Evolutionary conservation across 2,797 vertebrate species (phyloP).

Genomic region (Mastacembelus armatus): DNA sequence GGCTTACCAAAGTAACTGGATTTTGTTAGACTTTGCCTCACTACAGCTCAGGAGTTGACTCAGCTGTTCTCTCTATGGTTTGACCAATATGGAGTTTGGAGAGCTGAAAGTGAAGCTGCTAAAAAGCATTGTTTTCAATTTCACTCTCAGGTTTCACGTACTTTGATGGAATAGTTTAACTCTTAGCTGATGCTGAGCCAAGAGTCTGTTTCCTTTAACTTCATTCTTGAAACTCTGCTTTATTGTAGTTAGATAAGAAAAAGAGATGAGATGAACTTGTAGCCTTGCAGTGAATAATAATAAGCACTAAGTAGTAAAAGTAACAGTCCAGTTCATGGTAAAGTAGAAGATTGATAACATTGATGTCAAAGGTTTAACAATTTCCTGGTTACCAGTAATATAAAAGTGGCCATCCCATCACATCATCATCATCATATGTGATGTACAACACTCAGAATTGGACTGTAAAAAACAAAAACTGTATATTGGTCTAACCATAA

Average conservation of each 20-base stretch:
- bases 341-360: background rate
- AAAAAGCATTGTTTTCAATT: background rate
- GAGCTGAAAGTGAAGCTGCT: conserved; percentile 6
- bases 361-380: background rate
- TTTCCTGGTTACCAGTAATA: background rate
- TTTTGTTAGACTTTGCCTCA: conserved; percentile 15
- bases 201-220: no score
- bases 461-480: background rate
- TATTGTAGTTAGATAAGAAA: no score
- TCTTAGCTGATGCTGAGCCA: no score
- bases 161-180: background rate
- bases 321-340: no score
- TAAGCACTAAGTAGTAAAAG: no score
- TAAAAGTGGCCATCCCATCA: background rate
- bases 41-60: conserved; percentile 65
- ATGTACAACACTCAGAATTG: background rate
- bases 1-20: conserved; percentile 49
- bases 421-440: background rate
- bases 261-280: no score
- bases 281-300: no score
- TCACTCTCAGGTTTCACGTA: background rate
- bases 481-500: conserved; percentile 36
- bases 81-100: background rate
- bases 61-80: conserved; percentile 31
- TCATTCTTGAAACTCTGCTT: background rate